These are phyloP conservation scores for Camelus dromedarius DNA, from an alignment of 2,113 vertebrate species.

Conservation along the genomic window DNA sequence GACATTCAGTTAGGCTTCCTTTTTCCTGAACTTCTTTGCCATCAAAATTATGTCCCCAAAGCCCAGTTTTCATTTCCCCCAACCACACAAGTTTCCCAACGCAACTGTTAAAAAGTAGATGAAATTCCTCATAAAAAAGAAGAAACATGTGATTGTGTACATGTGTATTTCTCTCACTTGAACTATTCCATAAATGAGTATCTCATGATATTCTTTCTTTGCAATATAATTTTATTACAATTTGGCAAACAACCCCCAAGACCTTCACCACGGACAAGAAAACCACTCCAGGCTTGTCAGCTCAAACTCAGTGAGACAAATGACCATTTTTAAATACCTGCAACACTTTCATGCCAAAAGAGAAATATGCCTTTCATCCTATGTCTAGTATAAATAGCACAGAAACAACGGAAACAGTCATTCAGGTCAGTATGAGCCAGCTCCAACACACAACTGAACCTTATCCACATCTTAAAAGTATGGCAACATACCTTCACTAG, in stretches of 20 bases:
- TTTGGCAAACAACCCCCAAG: neutral
- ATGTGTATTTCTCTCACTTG: neutral
- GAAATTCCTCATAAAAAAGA: neutral
- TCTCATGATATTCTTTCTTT: conserved; percentile 1
- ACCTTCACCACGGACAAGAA: neutral
- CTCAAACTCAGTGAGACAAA: neutral
- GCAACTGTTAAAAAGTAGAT: neutral
- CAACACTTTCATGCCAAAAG: neutral
- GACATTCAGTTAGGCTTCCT: neutral
- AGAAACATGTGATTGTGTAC: neutral
- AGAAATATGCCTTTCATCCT: neutral
- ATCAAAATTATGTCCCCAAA: neutral
- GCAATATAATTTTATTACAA: neutral
- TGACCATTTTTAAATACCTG: neutral
- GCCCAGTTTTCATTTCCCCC: neutral
- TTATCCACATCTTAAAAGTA: neutral
- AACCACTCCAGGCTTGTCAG: neutral
- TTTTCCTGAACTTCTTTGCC: neutral
- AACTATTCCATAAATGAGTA: neutral
- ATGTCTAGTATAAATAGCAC: neutral
- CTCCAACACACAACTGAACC: neutral
- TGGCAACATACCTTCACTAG: neutral
- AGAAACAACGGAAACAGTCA: neutral
- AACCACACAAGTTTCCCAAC: neutral
- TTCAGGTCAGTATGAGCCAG: neutral